Conservation (phyloP, 2,113 vertebrate genomes). For the Heterochromis multidens region DNA sequence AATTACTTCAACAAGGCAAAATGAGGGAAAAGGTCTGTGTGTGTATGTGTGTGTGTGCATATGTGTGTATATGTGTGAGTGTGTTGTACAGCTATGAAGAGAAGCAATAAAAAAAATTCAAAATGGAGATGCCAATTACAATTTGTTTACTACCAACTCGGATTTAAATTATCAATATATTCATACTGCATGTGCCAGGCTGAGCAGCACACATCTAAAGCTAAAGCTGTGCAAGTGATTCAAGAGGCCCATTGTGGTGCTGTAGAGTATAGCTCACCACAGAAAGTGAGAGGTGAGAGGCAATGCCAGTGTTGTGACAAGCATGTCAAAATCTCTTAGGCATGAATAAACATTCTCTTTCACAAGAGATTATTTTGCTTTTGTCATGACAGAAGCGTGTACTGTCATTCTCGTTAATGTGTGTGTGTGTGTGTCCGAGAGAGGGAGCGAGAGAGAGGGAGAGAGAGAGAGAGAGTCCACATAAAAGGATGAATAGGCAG, state of each 20-base stretch:
- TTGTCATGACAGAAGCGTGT: conserved; percentile 16
- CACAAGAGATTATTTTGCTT: conserved; percentile 59
- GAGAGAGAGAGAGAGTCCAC: not conserved
- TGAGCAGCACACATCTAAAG: not conserved
- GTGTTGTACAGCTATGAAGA: not conserved
- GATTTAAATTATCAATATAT: conserved; percentile 18
- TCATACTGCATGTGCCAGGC: not conserved
- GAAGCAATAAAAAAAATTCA: not conserved
- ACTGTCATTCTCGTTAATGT: not conserved
- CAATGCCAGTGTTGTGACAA: conserved; percentile 50
- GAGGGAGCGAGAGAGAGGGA: not conserved
- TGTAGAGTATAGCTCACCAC: not conserved
- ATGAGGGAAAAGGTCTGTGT: not conserved
- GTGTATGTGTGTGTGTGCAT: not conserved
- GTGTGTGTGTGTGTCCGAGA: not conserved
- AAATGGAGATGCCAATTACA: not conserved
- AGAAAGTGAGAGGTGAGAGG: conserved; percentile 47
- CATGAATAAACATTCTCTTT: conserved; percentile 55
- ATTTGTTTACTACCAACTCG: not conserved
- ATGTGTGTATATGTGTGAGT: too few species aligned
- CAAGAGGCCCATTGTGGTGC: conserved; percentile 11
- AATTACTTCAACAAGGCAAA: conserved; percentile 10
- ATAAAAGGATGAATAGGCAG: not conserved
- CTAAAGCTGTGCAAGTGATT: conserved; percentile 5
- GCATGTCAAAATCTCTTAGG: conserved; percentile 60